Conservation (phyloP, 37 sponge, comb jelly and placozoan species). For the Spongilla lacustris region DNA sequence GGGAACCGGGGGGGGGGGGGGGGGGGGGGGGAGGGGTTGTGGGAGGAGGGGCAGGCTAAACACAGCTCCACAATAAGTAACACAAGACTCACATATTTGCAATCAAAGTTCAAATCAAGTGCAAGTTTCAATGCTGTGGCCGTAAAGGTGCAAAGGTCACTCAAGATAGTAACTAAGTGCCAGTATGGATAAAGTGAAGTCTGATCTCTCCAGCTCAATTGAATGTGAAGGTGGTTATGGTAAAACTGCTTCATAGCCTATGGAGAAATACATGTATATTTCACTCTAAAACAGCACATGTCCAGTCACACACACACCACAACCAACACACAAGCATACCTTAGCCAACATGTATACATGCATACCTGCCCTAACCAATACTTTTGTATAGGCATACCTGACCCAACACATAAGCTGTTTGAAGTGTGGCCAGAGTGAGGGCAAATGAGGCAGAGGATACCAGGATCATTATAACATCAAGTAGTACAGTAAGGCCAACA, state of each 20-base stretch:
- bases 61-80: no score
- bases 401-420: neutral
- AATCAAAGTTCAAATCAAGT: neutral
- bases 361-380: no score
- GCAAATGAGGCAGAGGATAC: neutral
- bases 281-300: no score
- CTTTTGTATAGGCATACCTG: neutral
- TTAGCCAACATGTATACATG: no score
- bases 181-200: conserved; percentile 33
- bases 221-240: conserved; percentile 12
- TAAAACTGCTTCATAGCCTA: conserved; percentile 66
- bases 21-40: no score
- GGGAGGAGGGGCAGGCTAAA: no score
- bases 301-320: no score
- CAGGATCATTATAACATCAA: neutral
- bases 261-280: no score
- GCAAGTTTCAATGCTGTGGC: conserved; percentile 43
- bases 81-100: neutral
- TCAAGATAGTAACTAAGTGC: conserved; percentile 31
- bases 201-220: conserved; percentile 58
- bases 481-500: neutral
- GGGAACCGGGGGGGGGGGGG: no score
- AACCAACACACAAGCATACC: conserved; percentile 3
- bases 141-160: conserved; percentile 35
- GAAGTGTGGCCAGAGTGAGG: neutral